A percentile compares a stretch with the other conserved stretches of the same genome.
Conservation (phyloP, 2,113 vertebrate genomes). For the Alaudala cheleensis region DNA sequence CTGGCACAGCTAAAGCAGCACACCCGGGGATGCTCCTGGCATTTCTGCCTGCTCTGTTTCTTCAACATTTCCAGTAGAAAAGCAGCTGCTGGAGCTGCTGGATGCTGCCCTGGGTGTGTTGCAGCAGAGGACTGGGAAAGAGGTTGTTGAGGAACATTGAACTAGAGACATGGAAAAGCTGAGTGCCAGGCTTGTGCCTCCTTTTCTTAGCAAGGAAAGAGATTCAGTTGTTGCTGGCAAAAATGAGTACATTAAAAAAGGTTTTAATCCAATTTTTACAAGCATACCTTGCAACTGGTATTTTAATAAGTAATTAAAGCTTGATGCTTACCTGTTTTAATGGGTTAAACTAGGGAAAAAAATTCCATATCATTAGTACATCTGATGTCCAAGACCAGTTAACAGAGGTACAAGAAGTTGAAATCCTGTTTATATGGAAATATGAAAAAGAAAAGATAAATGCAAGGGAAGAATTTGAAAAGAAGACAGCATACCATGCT, state of each 20-base stretch:
- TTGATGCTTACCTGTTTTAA: background rate
- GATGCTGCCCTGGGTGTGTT: background rate
- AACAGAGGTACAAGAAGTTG: background rate
- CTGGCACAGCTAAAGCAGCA: background rate
- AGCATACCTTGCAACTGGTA: background rate
- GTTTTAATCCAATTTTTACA: background rate
- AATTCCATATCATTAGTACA: fast-evolving
- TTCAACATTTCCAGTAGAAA: background rate
- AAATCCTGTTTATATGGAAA: background rate
- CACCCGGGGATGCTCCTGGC: background rate
- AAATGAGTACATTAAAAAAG: background rate
- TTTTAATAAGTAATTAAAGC: background rate
- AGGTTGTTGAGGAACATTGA: background rate
- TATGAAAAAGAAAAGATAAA: background rate
- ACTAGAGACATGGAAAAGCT: background rate
- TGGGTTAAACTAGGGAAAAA: background rate
- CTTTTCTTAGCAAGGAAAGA: background rate
- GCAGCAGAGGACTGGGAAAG: background rate
- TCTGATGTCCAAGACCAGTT: background rate
- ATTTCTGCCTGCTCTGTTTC: background rate
- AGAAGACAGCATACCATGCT: background rate
- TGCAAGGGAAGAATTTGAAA: background rate
- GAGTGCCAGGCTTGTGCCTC: background rate
- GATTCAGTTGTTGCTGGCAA: background rate
- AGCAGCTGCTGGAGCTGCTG: background rate